phyloP scores from a whole-genome alignment of 2,797 vertebrate genomes.

The Xiphorhynchus erythropygius region DNA sequence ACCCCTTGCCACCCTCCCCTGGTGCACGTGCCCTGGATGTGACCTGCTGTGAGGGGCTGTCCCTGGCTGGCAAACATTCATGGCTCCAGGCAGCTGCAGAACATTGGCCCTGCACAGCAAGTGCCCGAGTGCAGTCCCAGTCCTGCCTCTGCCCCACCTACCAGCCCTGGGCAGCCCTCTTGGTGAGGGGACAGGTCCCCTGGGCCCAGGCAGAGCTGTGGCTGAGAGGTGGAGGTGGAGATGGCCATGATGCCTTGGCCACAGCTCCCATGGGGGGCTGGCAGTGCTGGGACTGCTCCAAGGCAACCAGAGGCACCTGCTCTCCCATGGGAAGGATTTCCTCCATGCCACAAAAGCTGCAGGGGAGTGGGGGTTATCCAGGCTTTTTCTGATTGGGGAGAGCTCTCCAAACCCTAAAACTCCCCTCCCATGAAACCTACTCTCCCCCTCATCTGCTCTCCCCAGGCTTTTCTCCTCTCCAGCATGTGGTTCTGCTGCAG shows the following conservation, averaged over 20 bases:
- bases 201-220: background rate
- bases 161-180: background rate
- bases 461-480: background rate
- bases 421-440: accelerated
- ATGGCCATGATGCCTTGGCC: accelerated
- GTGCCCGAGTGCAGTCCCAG: background rate
- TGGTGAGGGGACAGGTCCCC: accelerated
- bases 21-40: accelerated
- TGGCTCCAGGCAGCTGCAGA: accelerated
- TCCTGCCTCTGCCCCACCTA: background rate
- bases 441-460: background rate
- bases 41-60: accelerated
- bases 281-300: background rate
- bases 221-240: background rate
- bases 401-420: background rate
- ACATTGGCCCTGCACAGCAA: background rate
- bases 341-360: background rate
- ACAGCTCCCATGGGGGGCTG: background rate
- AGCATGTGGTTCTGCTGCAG: background rate
- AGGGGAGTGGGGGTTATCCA: background rate
- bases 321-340: background rate
- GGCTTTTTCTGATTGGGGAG: background rate
- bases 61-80: background rate
- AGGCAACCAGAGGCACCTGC: accelerated
- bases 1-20: background rate